A percentile compares a stretch with the other conserved stretches of the same genome.
These are phyloP conservation scores for Hirudinaria manillensis DNA, from an alignment of 2,888 invertebrate species.

Conservation along the genomic window DNA sequence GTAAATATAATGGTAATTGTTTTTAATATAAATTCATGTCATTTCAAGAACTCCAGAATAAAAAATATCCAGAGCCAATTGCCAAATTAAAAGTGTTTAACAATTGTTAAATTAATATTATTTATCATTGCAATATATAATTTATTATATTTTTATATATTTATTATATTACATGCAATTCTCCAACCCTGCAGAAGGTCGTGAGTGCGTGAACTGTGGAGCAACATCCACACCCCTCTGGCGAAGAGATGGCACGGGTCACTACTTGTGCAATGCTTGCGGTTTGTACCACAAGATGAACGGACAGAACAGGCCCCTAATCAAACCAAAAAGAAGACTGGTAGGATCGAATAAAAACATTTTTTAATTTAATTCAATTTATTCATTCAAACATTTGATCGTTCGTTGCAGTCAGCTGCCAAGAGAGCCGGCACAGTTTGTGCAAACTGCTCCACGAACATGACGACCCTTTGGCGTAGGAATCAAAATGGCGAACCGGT, in stretches of 20 bases:
- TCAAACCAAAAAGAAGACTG: constrained; percentile 95
- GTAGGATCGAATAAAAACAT: constrained; percentile 61
- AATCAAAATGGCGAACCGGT: constrained; percentile 33
- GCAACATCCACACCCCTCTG: constrained; percentile 92
- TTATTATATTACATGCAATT: not conserved
- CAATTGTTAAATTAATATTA: not conserved
- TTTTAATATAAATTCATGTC: too few species aligned
- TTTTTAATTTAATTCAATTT: too few species aligned
- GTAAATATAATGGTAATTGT: too few species aligned
- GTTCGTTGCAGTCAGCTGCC: not conserved
- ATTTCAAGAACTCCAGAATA: too few species aligned
- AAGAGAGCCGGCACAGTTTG: constrained; percentile 25
- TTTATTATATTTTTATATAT: not conserved
- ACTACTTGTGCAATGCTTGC: constrained; percentile 97
- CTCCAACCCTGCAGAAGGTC: constrained; percentile 64
- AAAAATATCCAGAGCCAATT: too few species aligned
- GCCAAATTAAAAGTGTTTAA: too few species aligned
- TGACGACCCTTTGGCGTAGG: constrained; percentile 32
- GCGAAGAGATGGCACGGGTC: constrained; percentile 92
- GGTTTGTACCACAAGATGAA: constrained; percentile 99
- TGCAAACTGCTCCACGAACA: constrained; percentile 30
- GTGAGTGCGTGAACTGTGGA: constrained; percentile 96
- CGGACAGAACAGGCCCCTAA: constrained; percentile 91
- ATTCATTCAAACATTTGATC: not conserved
- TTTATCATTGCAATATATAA: not conserved